A percentile compares a stretch with the other conserved stretches of the same genome.
Evolutionary conservation across 2,888 invertebrate species (phyloP).

Genomic region (Hydrotaea diabolus): DNA sequence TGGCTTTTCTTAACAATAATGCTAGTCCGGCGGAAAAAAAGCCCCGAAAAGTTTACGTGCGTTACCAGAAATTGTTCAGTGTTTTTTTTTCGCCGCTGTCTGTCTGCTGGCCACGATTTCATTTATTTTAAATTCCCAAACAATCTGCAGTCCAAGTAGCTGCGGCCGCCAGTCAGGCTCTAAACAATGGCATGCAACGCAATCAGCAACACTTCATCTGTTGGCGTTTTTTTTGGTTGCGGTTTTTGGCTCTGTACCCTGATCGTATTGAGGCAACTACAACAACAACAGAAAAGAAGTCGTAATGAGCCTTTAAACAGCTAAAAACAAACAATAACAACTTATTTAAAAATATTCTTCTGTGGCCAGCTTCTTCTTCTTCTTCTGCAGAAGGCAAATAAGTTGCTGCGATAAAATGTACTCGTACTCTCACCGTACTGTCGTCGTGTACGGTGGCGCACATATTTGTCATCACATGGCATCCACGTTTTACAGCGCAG

Average conservation of each 20-base stretch:
- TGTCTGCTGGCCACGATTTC: slow-evolving; percentile 58
- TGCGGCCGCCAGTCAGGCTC: slow-evolving; percentile 30
- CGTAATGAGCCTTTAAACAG: slow-evolving; percentile 67
- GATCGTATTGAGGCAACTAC: slow-evolving; percentile 18
- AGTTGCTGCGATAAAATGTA: slow-evolving; percentile 60
- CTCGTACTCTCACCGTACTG: slow-evolving; percentile 57
- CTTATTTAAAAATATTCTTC: slow-evolving; percentile 66
- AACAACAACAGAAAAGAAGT: slow-evolving; percentile 37
- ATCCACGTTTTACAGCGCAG: slow-evolving; percentile 31
- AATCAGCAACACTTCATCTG: slow-evolving; percentile 79
- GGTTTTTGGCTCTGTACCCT: too few species aligned
- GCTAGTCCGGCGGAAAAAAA: slow-evolving; percentile 34
- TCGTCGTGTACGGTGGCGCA: slow-evolving; percentile 67
- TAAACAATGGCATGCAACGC: slow-evolving; percentile 76
- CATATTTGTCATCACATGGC: slow-evolving; percentile 68
- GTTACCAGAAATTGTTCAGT: slow-evolving; percentile 51
- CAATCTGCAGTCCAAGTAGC: slow-evolving; percentile 19
- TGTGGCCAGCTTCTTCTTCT: slow-evolving; percentile 53
- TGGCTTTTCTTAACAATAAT: slow-evolving; percentile 41
- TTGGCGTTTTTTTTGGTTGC: slow-evolving; percentile 32
- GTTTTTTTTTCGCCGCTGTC: neutral
- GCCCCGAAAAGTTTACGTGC: slow-evolving; percentile 53
- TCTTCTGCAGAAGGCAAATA: slow-evolving; percentile 64
- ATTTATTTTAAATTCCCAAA: slow-evolving; percentile 47
- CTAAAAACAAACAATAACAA: slow-evolving; percentile 68